phyloP scores from a whole-genome alignment of 1,140 invertebrate genomes.

The Hermetia illucens region DNA sequence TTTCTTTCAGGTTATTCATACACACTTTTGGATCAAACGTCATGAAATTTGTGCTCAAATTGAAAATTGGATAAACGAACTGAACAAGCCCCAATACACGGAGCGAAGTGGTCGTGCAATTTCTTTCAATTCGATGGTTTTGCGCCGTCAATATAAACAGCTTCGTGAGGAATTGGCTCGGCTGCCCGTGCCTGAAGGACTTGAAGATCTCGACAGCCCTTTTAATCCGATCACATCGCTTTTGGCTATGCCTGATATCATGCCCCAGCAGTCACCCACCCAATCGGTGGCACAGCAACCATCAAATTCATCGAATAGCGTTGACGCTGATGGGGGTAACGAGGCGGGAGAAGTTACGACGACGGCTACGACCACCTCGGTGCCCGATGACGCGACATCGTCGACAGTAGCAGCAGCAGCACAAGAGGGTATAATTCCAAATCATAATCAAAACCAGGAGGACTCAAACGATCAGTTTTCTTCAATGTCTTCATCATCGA shows the following conservation, averaged over 20 bases:
- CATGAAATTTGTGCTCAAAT: constrained; percentile 81
- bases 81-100: constrained; percentile 60
- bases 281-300: too few species aligned
- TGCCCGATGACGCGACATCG: too few species aligned
- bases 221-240: constrained; percentile 31
- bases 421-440: too few species aligned
- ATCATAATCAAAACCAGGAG: too few species aligned
- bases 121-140: constrained; percentile 57
- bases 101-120: constrained; percentile 52
- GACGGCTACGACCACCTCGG: too few species aligned
- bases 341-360: too few species aligned
- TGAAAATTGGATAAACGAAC: constrained; percentile 78
- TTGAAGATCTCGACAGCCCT: constrained; percentile 53
- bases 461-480: too few species aligned
- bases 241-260: constrained; percentile 19
- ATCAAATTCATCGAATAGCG: too few species aligned
- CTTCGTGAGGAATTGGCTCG: constrained; percentile 65
- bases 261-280: too few species aligned
- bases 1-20: constrained; percentile 62
- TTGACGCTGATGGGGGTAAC: too few species aligned
- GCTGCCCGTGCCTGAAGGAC: constrained; percentile 54
- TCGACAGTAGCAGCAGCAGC: too few species aligned
- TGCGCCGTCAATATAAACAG: constrained; percentile 62
- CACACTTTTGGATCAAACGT: constrained; percentile 90
- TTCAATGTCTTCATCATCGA: too few species aligned